These are phyloP conservation scores for Myxocyprinus asiaticus DNA, from an alignment of 2,113 vertebrate species.

Conservation along the genomic window DNA sequence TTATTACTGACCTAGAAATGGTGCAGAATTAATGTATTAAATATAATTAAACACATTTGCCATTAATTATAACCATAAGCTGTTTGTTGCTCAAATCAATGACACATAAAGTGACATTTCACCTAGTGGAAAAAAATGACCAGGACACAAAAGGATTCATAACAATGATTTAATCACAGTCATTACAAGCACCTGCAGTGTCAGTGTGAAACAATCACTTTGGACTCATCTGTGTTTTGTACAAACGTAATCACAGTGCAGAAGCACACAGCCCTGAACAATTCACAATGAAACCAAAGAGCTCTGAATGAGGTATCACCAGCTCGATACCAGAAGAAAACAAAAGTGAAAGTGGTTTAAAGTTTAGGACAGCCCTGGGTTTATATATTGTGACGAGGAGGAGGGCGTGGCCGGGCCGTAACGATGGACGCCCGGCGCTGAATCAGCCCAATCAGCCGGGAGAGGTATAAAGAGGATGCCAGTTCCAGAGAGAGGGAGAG, in stretches of 20 bases:
- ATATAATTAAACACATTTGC: neutral
- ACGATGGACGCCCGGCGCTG: too few relatives aligned
- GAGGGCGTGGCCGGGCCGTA: too few relatives aligned
- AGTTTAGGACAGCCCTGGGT: neutral
- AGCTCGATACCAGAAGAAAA: neutral
- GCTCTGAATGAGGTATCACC: constrained; percentile 6
- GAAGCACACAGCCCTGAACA: constrained; percentile 27
- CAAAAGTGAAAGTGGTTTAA: neutral
- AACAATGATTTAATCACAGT: constrained; percentile 62
- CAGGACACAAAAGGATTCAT: constrained; percentile 42
- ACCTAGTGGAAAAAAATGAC: neutral
- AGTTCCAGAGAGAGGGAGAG: too few relatives aligned
- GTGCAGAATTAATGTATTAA: neutral
- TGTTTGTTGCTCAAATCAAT: constrained; percentile 5
- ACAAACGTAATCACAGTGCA: constrained; percentile 53
- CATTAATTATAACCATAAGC: neutral
- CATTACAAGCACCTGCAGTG: constrained; percentile 55
- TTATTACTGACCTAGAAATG: too few relatives aligned
- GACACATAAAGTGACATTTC: neutral
- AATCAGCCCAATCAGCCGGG: too few relatives aligned
- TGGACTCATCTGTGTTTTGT: constrained; percentile 38
- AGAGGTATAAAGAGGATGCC: too few relatives aligned
- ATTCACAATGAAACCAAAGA: constrained; percentile 29
- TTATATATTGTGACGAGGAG: too few relatives aligned
- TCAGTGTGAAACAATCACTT: constrained; percentile 51